Evolutionary conservation across 2,797 vertebrate genomes (phyloP), one percentile per base, ranked within the genome.

Genomic region (Cephalopachus bancanus): DNA sequence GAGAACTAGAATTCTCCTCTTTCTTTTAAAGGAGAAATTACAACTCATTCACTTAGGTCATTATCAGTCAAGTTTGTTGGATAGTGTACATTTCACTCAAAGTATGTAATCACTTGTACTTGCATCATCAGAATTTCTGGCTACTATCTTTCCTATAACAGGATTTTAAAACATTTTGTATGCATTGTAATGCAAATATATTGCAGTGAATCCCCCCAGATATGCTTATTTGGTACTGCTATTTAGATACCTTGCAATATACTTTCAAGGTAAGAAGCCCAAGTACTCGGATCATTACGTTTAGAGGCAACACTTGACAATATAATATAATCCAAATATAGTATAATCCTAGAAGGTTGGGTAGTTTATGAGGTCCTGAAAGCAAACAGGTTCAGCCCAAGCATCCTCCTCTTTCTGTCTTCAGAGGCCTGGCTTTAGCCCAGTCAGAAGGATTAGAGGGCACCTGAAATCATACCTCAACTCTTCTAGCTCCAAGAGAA

Each of bases 191-290:
- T 91, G 89, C 60, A 86, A 93, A 72, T 79, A 81, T 17, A 7
- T 91, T 59, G 67, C 87, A 88, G 33, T 24, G 88, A 91, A 79
- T 79, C 2, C 33, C 6, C 62, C 49, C 75, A 71, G 7, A 89
- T 94, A 67, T 85, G 51, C 17, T 83, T 86, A 57, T 62, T 33
- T 94, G 83, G 76, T 75, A 62, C 44, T 12, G 24, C 30, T 92
- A 90, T 37, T 95, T 96, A 89, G 92, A 84, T 51, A 59, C 24
- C 37, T 89, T n/a, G 20, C 26, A 65, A 80, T 80, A 83, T 53
- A 67, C 33, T 14, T 67, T 64, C 44, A 26, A 87, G 28, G 28
- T n/a, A 67, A 88, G n/a, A 94, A 93, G 64, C 49, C 20, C 75
- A 72, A 80, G 49, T 71, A 69, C 51, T 89, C 94, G 93, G 37